Conservation (phyloP, 2,797 vertebrate genomes). For the Antrozous pallidus region DNA sequence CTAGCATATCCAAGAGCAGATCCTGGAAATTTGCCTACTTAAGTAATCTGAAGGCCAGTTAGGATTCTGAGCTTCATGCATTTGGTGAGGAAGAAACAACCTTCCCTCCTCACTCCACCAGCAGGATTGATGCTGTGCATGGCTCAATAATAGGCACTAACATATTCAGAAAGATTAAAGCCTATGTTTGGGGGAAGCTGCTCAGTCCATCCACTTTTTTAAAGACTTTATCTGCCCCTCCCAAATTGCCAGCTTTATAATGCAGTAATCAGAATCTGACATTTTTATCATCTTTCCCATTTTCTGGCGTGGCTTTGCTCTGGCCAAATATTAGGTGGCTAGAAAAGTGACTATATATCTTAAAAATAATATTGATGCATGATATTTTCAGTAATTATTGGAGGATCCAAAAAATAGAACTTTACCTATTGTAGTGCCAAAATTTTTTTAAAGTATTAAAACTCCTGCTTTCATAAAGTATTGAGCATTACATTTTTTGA, state of each 20-base stretch:
- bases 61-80: background rate
- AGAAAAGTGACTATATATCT: background rate
- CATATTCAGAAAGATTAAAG: background rate
- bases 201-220: background rate
- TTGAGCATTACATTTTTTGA: background rate
- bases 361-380: constrained; percentile 1
- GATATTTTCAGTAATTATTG: background rate
- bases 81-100: background rate
- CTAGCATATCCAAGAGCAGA: background rate
- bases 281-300: background rate
- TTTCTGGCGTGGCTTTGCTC: background rate
- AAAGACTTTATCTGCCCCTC: background rate
- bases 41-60: background rate
- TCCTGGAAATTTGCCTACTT: background rate
- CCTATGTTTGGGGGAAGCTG: background rate
- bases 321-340: background rate
- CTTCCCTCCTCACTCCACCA: background rate
- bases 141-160: background rate
- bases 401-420: background rate
- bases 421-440: background rate
- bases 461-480: background rate
- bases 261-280: background rate
- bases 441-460: background rate
- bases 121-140: background rate
- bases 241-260: background rate